Conservation (phyloP, 2,797 vertebrate genomes). For the Natrix natrix region DNA sequence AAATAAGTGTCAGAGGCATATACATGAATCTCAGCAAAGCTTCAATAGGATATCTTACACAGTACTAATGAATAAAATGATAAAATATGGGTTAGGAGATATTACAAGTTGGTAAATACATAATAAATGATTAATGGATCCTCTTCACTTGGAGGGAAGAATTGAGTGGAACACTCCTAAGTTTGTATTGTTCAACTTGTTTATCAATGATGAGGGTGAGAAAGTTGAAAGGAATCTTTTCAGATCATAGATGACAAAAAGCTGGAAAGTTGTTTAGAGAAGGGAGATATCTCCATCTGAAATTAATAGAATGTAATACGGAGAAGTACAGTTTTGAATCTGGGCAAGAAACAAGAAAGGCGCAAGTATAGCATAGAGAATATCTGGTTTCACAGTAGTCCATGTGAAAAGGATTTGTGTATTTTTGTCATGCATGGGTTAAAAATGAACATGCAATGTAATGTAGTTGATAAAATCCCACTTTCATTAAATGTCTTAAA, state of each 20-base stretch:
- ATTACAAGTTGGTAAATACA: neutral
- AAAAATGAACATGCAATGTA: neutral
- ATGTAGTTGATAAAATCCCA: neutral
- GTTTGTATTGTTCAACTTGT: neutral
- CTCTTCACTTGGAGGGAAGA: neutral
- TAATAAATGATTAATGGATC: neutral
- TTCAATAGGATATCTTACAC: neutral
- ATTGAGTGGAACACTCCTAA: neutral
- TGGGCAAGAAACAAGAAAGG: neutral
- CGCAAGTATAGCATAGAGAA: neutral
- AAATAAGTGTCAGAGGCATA: neutral
- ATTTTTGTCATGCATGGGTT: neutral
- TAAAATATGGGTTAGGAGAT: neutral
- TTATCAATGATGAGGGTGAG: neutral
- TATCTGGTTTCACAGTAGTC: neutral
- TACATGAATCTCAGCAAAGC: neutral
- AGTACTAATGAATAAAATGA: neutral
- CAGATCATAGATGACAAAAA: neutral
- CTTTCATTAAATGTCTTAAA: neutral
- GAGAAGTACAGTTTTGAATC: neutral
- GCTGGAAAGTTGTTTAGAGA: neutral
- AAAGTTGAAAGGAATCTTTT: neutral
- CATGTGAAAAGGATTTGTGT: neutral
- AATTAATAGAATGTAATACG: neutral
- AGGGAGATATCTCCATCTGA: neutral